These are phyloP conservation scores for Leucoraja ocellata DNA, from an alignment of 2,797 vertebrate genomes.

Conservation along the genomic window DNA sequence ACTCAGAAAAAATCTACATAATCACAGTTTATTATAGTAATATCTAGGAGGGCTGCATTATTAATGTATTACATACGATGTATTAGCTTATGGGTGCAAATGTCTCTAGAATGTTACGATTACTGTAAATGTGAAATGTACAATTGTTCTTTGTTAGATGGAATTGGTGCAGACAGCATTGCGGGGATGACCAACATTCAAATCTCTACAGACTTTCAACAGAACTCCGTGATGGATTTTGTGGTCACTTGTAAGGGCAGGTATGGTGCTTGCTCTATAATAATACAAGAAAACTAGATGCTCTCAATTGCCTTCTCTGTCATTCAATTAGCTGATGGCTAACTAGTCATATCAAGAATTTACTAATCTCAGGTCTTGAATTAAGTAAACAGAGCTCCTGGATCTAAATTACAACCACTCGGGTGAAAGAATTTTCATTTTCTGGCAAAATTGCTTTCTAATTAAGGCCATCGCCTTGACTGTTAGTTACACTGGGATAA, in stretches of 20 bases:
- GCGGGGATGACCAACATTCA: conserved; percentile 62
- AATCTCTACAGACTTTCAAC: conserved; percentile 54
- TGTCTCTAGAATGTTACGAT: neutral
- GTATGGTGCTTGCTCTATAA: conserved; percentile 53
- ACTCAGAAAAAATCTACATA: neutral
- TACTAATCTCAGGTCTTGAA: neutral
- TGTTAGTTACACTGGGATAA: neutral
- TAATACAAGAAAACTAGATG: neutral
- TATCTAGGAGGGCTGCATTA: neutral
- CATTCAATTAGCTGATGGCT: neutral
- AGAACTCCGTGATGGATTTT: conserved; percentile 70
- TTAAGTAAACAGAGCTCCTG: too few relatives aligned
- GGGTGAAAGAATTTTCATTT: neutral
- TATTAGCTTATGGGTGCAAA: too few relatives aligned
- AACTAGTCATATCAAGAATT: neutral
- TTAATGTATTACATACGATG: neutral
- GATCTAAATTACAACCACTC: neutral
- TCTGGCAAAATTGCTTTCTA: neutral
- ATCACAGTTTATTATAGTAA: neutral
- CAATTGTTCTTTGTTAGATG: conserved; percentile 60
- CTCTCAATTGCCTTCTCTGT: neutral
- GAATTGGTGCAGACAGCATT: conserved; percentile 59
- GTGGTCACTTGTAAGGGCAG: conserved; percentile 77
- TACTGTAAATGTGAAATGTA: conserved; percentile 4
- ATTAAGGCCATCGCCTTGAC: neutral